Conservation (phyloP, 2,797 vertebrate genomes). For the Choloepus didactylus region DNA sequence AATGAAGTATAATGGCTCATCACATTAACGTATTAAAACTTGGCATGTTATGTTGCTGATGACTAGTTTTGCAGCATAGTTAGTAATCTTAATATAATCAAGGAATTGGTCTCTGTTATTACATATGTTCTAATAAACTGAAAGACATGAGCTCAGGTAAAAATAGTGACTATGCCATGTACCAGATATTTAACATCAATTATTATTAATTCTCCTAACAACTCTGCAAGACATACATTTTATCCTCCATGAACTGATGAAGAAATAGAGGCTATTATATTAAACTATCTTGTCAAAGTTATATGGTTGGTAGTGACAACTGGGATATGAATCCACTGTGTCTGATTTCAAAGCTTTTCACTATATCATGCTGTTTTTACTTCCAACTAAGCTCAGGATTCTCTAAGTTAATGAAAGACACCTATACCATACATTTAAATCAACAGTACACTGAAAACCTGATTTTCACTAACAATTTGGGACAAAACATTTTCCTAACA, state of each 20-base stretch:
- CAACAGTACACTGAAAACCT: slow-evolving; percentile 20
- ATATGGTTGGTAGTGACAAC: background rate
- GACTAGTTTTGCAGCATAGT: background rate
- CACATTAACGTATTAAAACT: background rate
- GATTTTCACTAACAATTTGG: slow-evolving; percentile 55
- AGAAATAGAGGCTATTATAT: background rate
- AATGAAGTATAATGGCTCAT: background rate
- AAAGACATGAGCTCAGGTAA: background rate
- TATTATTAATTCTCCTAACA: slow-evolving; percentile 12
- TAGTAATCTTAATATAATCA: slow-evolving; percentile 14
- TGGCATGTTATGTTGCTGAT: slow-evolving; percentile 3
- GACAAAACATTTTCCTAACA: slow-evolving; percentile 8
- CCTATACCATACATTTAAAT: slow-evolving; percentile 57
- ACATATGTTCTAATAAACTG: slow-evolving; percentile 26
- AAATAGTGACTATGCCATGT: background rate
- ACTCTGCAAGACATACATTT: background rate
- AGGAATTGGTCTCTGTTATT: background rate
- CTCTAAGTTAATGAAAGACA: slow-evolving; percentile 38
- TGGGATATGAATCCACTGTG: background rate
- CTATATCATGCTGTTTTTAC: background rate
- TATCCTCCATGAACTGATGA: background rate
- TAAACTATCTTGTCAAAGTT: slow-evolving; percentile 21
- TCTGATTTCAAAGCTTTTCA: slow-evolving; percentile 50
- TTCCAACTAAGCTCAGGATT: slow-evolving; percentile 49
- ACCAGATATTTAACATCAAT: background rate